Base-by-base conservation (phyloP, 2,888 invertebrate genomes). In the Epiblema foenella region DNA sequence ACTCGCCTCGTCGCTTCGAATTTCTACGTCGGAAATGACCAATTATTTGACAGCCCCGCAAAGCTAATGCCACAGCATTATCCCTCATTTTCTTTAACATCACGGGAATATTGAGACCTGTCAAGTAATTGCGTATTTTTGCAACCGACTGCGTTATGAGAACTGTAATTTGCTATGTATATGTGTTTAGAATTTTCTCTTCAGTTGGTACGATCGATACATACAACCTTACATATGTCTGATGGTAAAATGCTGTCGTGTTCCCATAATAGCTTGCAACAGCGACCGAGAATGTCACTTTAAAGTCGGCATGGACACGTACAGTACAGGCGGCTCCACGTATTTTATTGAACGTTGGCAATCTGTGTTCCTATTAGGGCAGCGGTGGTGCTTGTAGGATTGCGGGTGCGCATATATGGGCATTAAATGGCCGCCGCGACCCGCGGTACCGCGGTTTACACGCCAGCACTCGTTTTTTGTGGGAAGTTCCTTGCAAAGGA, bases 381-480 rank as follows among this genome's bases (percentile, higher is more conserved):
- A 73, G 52, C 18, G 75, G 77, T 77, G 70, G 74, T 76, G 78
- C 76, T 79, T 79, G 82, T 81, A 81, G 80, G 73, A 51, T 69
- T 39, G 72, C 58, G 67, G 70, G 51, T 64, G 73, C 70, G 78
- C 86, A 72, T 88, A 85, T 88, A 90, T 80, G 89, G 90, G 73
- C 78, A 82, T 82, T 84, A 83, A 87, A 83, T 82, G 81, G 85
- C 78, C 77, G 83, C 84, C 85, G 85, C 76, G 69, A 58, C 69
- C 69, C 62, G 58, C 68, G 29, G 70, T 69, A 74, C 79, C 80
- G 84, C 82, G 87, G 85, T 86, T 86, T 85, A 88, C 87, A 85
- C 81, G 83, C 76, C 85, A 88, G 88, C 86, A 76, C 81, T 86
- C 79, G 82, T 89, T 90, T 90, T 90, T 91, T 89, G 83, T 87